These are phyloP conservation scores for Hypocryptadius cinnamomeus DNA, from an alignment of 2,113 vertebrate species.

Conservation along the genomic window DNA sequence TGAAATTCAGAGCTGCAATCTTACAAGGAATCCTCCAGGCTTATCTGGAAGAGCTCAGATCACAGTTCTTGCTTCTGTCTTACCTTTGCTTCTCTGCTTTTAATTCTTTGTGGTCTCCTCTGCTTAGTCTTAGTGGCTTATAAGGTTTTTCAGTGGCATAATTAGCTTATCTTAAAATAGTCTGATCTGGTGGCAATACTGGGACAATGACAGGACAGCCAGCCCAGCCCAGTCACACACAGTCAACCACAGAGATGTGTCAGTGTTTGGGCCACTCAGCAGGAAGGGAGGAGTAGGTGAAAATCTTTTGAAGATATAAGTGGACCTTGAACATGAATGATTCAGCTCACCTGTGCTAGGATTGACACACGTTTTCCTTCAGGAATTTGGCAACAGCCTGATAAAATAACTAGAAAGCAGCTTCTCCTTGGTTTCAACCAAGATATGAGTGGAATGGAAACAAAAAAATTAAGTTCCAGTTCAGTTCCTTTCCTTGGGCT, in stretches of 20 bases:
- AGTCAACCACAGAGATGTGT: background rate
- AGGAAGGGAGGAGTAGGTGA: background rate
- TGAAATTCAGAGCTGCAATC: background rate
- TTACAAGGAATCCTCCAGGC: background rate
- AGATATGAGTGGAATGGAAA: background rate
- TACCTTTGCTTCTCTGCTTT: background rate
- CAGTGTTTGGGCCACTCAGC: background rate
- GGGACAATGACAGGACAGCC: background rate
- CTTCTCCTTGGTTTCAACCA: background rate
- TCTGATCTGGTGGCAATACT: background rate
- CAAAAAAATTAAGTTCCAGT: background rate
- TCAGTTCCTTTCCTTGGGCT: background rate
- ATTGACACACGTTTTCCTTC: background rate
- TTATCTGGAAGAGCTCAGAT: background rate
- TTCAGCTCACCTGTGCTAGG: background rate
- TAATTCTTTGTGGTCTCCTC: slow-evolving; percentile 9
- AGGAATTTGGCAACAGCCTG: background rate
- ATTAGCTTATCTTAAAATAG: slow-evolving; percentile 51
- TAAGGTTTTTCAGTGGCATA: background rate
- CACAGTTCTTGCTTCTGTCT: background rate
- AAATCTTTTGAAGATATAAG: fast-evolving
- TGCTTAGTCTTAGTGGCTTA: slow-evolving; percentile 28
- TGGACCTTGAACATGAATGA: background rate
- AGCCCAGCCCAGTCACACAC: background rate
- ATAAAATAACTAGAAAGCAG: background rate